Evolutionary conservation across 2,113 vertebrate genomes (phyloP), one percentile per base, ranked within the genome.

Genomic region (Aviceda subcristata): DNA sequence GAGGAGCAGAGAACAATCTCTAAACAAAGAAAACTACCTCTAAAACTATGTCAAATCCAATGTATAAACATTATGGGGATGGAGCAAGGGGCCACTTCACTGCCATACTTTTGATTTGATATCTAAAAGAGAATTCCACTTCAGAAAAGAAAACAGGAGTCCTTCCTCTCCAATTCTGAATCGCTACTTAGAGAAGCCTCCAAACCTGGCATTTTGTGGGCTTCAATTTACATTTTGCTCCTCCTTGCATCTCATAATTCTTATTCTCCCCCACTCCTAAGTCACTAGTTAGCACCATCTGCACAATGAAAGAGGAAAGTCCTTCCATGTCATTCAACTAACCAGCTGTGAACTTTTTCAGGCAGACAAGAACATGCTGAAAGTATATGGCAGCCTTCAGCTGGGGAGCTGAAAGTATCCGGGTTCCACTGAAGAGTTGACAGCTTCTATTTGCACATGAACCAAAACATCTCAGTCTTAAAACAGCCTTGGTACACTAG

Each of bases 381-480:
- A 92, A 90, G 16, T 92, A 38, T 15, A 83, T n/a, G 67, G 91
- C 36, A 94, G 26, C 79, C 50, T 84, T 89, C 68, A 71, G 41
- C 79, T 32, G 19, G 22, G 8, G 21, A 74, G 27, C 56, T 84
- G 56, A 48, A 92, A 72, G 51, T 48, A 59, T 53, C 51, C 72
- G n/a, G 23, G 30, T 72, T 87, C 39, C 71, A 15, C 48, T 72
- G 55, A 94, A 73, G 38, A 86, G 51, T 41, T 92, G 60, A 81
- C 77, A 80, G 41, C 27, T 86, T 88, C 62, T 88, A 68, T 77
- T 92, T 53, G 66, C 63, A 90, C 4, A 0, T 34, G 63, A 90
- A 79, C 50, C 14, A 77, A 88, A 88, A 30, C 34, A 78, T 14
- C 83, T 80, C 32, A 45, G 38, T 45, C 75, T 94, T 68, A 91